These are phyloP conservation scores for Scleropages formosus DNA, from an alignment of 2,797 vertebrate species.

Conservation along the genomic window DNA sequence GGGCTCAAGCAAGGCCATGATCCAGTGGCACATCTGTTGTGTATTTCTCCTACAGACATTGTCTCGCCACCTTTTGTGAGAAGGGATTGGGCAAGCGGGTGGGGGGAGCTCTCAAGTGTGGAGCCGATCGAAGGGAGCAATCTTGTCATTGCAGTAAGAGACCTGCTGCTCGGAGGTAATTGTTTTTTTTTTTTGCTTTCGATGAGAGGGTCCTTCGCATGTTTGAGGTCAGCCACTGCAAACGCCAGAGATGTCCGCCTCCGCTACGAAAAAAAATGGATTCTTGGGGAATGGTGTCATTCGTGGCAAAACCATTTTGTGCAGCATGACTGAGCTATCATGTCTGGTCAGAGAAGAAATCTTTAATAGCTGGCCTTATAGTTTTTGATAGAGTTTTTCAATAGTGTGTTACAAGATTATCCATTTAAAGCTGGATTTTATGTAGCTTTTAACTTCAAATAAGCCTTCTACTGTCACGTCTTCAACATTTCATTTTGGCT, in stretches of 20 bases:
- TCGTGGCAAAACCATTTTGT: constrained; percentile 41
- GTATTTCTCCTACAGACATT: neutral
- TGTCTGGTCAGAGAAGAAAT: constrained; percentile 33
- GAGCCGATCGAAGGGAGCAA: constrained; percentile 48
- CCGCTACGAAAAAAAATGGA: too few species aligned
- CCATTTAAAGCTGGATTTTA: constrained; percentile 28
- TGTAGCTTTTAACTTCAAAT: constrained; percentile 36
- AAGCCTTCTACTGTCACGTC: neutral
- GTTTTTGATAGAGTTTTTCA: constrained; percentile 30
- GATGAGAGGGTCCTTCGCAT: constrained; percentile 35
- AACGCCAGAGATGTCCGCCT: too few species aligned
- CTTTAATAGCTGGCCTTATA: constrained; percentile 26
- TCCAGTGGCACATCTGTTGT: constrained; percentile 28
- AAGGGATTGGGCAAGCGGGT: neutral
- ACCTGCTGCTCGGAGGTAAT: constrained; percentile 59
- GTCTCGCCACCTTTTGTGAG: constrained; percentile 32
- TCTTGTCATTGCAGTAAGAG: constrained; percentile 61
- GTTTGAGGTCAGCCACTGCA: constrained; percentile 55
- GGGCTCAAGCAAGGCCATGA: constrained; percentile 19
- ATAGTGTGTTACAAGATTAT: constrained; percentile 34
- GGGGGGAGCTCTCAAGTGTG: constrained; percentile 21
- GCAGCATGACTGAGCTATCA: constrained; percentile 44
- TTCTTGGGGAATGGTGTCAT: too few species aligned
- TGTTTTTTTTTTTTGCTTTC: constrained; percentile 53
- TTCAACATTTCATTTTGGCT: too few species aligned